Base-by-base conservation (phyloP, 1,140 invertebrate genomes). In the Ceratina australensis region DNA sequence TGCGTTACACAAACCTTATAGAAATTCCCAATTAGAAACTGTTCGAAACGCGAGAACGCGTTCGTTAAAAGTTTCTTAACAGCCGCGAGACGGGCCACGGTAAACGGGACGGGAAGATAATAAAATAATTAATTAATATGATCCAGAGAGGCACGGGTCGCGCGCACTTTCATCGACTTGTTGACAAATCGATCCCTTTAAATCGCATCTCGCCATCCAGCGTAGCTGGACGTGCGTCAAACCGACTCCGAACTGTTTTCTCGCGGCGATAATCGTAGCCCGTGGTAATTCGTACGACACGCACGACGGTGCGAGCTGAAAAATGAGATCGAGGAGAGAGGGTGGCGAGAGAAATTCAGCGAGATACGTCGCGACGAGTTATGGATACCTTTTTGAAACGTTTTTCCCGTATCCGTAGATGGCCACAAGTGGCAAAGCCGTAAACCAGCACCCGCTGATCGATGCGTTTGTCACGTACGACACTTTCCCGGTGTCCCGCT, bases 341-440 rank as follows among this genome's bases (percentile, higher is more conserved):
- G 52, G 33, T 10, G 5, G 5, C 33, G 33, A 42, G 33, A 52
- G 18, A 77, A 71, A 77, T 77, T 77, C 24, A 78, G 64, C 64
- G 69, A 57, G 54, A 42, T 42, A 1, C 33, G 7, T 10, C 5
- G 5, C 72, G 52, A 76, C 59, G 47, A 69, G 56, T 50, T 50
- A 61, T 79, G 83, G 72, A 83, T 79, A 79, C 82, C 80, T 79
- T 82, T 79, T 63, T 78, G 84, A 81, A 42, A 42, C 33, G 33
- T 42, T 42, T 42, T 42, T 10, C 33, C 10, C 75, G 65, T 78
- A 73, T 84, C 87, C 84, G 83, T 78, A 84, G 82, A 87, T 79
- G 87, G 88, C 88, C 83, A 90, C 88, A 89, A 88, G 88, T 89
- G 89, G 87, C 89, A 78, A 42, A 42, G 83, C 88, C 87, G 75